These are phyloP conservation scores for Thaumetopoea pityocampa DNA, from an alignment of 1,140 invertebrate genomes.

Conservation along the genomic window DNA sequence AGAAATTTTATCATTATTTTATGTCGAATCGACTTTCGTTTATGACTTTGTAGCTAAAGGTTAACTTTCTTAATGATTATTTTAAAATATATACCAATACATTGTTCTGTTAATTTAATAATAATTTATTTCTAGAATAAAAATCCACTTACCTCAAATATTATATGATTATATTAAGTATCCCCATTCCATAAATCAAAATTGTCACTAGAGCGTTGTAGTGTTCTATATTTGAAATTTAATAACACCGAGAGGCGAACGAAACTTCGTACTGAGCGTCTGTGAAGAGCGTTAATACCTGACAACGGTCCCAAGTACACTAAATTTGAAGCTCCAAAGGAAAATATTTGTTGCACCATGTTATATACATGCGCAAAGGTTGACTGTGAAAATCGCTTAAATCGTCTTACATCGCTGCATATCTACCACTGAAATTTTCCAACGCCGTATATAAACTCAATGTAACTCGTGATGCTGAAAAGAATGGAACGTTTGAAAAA, in stretches of 20 bases:
- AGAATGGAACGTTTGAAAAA: slow-evolving; percentile 9
- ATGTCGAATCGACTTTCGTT: too few relatives aligned
- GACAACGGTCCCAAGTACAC: slow-evolving; percentile 20
- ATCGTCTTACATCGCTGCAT: slow-evolving; percentile 17
- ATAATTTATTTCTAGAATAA: too few relatives aligned
- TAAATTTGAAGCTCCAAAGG: slow-evolving; percentile 24
- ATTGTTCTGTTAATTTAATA: too few relatives aligned
- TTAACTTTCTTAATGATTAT: too few relatives aligned
- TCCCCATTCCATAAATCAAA: slow-evolving; percentile 16
- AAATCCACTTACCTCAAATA: slow-evolving; percentile 10
- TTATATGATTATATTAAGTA: slow-evolving; percentile 2
- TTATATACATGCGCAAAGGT: slow-evolving; percentile 28
- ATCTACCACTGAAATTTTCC: not conserved
- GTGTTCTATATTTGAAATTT: slow-evolving; percentile 20
- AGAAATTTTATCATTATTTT: too few relatives aligned
- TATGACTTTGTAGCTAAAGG: too few relatives aligned
- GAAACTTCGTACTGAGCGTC: slow-evolving; percentile 19
- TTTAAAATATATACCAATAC: too few relatives aligned
- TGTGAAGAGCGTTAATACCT: slow-evolving; percentile 15
- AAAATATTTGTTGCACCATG: slow-evolving; percentile 30
- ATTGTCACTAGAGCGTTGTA: slow-evolving; percentile 13
- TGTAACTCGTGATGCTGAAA: slow-evolving; percentile 1
- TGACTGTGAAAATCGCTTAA: not conserved
- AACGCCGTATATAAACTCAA: slow-evolving; percentile 3
- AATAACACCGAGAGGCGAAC: slow-evolving; percentile 19